Evolutionary conservation across 2,797 vertebrate genomes (phyloP).

Genomic region (Cetoscarus ocellatus): DNA sequence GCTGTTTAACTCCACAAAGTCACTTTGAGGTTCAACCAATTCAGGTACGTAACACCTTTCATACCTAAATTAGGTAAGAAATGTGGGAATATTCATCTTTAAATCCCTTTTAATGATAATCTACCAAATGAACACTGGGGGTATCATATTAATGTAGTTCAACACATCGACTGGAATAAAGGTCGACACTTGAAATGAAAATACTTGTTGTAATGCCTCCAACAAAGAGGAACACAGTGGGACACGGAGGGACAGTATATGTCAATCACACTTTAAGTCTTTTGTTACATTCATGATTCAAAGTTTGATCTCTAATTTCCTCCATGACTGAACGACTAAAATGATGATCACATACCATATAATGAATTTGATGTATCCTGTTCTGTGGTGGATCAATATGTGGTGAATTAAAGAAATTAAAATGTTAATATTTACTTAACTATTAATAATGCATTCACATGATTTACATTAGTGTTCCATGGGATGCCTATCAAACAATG

Average conservation of each 20-base stretch:
- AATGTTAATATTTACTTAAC: constrained; percentile 3
- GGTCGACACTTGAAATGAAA: not conserved
- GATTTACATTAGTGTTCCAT: constrained; percentile 38
- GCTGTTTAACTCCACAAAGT: constrained; percentile 16
- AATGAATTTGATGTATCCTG: not conserved
- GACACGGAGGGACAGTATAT: not conserved
- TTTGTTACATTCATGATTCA: not conserved
- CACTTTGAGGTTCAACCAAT: constrained; percentile 2
- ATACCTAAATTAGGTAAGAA: constrained; percentile 1
- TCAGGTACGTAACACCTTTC: constrained; percentile 23
- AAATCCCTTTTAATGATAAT: constrained; percentile 4
- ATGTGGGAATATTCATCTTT: constrained; percentile 5
- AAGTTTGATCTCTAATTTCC: not conserved
- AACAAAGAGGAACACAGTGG: constrained; percentile 6
- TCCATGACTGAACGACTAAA: not conserved
- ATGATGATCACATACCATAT: not conserved
- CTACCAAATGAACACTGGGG: constrained; percentile 1
- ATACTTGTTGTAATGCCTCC: constrained; percentile 40
- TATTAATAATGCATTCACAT: constrained; percentile 10
- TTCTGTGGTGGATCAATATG: not conserved
- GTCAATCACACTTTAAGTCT: not conserved
- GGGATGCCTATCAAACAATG: constrained; percentile 24
- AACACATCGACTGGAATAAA: constrained; percentile 19
- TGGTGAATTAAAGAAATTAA: not conserved
- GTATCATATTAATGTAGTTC: constrained; percentile 9